A percentile compares a stretch with the other conserved stretches of the same genome.
Conservation (phyloP, 2,888 invertebrate species). For the Orthosia gracilis region DNA sequence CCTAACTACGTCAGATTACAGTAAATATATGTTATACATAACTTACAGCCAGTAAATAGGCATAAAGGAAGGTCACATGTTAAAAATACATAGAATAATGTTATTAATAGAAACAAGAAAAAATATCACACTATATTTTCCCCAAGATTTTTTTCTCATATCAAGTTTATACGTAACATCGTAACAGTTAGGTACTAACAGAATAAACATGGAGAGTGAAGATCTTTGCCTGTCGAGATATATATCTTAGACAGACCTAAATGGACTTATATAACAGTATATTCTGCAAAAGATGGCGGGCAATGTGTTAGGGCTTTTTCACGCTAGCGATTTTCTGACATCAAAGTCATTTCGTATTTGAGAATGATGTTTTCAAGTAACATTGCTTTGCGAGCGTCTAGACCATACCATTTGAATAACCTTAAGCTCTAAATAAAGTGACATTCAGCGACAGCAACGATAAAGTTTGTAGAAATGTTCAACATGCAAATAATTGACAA, state of each 20-base stretch:
- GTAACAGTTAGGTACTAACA: slow-evolving; percentile 32
- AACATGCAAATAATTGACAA: neutral
- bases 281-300: slow-evolving; percentile 39
- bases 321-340: slow-evolving; percentile 16
- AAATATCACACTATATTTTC: slow-evolving; percentile 50
- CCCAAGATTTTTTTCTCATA: slow-evolving; percentile 47
- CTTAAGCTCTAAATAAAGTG: neutral
- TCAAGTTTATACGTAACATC: slow-evolving; percentile 40
- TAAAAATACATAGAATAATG: slow-evolving; percentile 36
- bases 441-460: neutral
- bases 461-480: neutral
- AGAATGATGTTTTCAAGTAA: slow-evolving; percentile 9
- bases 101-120: slow-evolving; percentile 40
- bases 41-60: slow-evolving; percentile 14
- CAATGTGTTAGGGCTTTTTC: slow-evolving; percentile 7
- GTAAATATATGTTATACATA: slow-evolving; percentile 13
- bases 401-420: too few species aligned
- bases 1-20: neutral
- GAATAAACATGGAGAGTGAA: slow-evolving; percentile 60
- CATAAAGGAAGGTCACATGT: slow-evolving; percentile 22
- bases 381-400: neutral
- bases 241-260: slow-evolving; percentile 54
- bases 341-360: neutral
- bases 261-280: slow-evolving; percentile 58
- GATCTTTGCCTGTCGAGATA: slow-evolving; percentile 54